A percentile compares a stretch with the other conserved stretches of the same genome.
Conservation (phyloP, 1,140 invertebrate species). For the Maconellicoccus hirsutus region DNA sequence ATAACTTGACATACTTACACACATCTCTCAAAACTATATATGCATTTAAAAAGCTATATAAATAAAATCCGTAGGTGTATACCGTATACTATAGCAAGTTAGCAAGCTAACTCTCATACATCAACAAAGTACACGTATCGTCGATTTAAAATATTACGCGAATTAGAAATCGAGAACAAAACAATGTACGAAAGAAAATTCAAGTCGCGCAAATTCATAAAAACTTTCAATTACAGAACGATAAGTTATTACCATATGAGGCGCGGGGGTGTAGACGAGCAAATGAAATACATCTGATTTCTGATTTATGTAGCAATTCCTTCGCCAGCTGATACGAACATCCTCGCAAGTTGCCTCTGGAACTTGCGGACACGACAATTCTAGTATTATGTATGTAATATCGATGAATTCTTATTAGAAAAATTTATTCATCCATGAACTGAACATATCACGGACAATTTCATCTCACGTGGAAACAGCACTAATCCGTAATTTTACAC, state of each 20-base stretch:
- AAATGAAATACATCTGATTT: not conserved
- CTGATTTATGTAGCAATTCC: too few relatives aligned
- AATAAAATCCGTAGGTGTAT: not conserved
- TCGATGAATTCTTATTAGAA: too few relatives aligned
- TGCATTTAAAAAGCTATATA: not conserved
- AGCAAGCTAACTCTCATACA: not conserved
- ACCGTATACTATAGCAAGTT: too few relatives aligned
- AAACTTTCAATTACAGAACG: not conserved
- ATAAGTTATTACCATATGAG: not conserved
- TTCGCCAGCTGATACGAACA: too few relatives aligned
- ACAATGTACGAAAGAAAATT: not conserved
- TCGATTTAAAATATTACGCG: not conserved
- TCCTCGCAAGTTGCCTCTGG: too few relatives aligned
- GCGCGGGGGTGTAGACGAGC: too few relatives aligned
- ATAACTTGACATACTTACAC: conserved; percentile 9
- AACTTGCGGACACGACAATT: too few relatives aligned
- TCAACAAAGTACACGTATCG: not conserved
- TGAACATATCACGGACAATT: too few relatives aligned
- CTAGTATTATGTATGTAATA: too few relatives aligned
- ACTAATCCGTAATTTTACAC: too few relatives aligned
- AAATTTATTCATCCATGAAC: too few relatives aligned
- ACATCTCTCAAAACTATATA: not conserved
- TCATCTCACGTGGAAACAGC: too few relatives aligned
- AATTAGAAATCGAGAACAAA: not conserved
- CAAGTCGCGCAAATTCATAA: not conserved